phyloP scores from a whole-genome alignment of 2,797 vertebrate genomes.

The Spea hammondii region DNA sequence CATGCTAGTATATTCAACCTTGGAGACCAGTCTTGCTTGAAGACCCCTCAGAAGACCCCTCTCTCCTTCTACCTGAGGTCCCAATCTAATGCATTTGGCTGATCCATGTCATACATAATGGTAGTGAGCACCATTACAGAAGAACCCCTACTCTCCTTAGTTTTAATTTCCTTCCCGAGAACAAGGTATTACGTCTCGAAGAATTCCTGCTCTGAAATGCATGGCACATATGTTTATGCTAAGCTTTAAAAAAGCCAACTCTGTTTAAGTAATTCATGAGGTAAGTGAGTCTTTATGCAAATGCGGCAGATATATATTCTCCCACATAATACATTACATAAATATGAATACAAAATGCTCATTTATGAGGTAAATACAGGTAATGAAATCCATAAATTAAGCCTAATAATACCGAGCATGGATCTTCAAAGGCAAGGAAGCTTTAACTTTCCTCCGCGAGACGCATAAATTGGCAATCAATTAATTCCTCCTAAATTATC shows the following conservation, averaged over 20 bases:
- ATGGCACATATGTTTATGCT: constrained; percentile 72
- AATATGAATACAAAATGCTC: constrained; percentile 80
- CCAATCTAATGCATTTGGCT: neutral
- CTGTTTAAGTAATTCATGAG: constrained; percentile 81
- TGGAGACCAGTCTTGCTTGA: no score
- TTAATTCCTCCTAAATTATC: constrained; percentile 74
- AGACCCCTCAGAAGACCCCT: no score
- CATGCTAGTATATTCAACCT: no score
- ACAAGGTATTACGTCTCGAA: neutral
- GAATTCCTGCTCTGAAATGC: constrained; percentile 62
- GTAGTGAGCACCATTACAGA: neutral
- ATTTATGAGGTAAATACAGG: constrained; percentile 79
- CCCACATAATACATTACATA: constrained; percentile 74
- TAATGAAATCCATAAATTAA: constrained; percentile 77
- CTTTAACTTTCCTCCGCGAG: constrained; percentile 68
- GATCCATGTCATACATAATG: neutral
- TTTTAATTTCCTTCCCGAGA: neutral
- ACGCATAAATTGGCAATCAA: constrained; percentile 72
- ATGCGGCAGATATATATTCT: constrained; percentile 77
- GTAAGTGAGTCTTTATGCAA: constrained; percentile 81
- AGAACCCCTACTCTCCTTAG: neutral
- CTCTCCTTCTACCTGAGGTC: neutral
- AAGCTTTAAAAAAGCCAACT: constrained; percentile 74
- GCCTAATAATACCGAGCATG: constrained; percentile 70
- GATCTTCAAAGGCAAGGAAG: constrained; percentile 70